Evolutionary conservation across 2,113 vertebrate species (phyloP), one percentile per base, ranked within the genome.

Genomic region (Dendropsophus ebraccatus): DNA sequence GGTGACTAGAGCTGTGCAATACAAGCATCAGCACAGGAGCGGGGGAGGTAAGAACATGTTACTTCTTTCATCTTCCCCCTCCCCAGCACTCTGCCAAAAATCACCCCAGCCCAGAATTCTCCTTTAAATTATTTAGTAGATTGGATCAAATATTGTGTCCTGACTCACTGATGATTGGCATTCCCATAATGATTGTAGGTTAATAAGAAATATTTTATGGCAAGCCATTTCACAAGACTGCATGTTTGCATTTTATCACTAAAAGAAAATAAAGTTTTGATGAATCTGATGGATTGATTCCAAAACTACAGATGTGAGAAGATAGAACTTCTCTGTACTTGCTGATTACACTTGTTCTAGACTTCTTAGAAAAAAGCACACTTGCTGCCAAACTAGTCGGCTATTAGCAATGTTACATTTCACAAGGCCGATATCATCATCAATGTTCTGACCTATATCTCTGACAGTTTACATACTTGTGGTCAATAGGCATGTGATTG

Each of bases 291-390:
- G 78, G 78, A 81, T 0, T 81, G 7, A 19, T 8, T 47, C 78
- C 58, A 81, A 45, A 81, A 19, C 52, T 23, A 37, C 21, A 37
- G 56, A 65, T 81, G 56, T 65, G 58, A 65, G 17, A 10, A 79
- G 17, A 58, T 56, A 79, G 19, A 16, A 23, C 28, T 47, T 81
- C 17, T 23, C 56, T 65, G 78, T 65, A 62, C 78, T 47, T 81
- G 37, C 77, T 80, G 77, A 80, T 80, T 41, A 62, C 3, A 19
- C 23, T 11, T 81, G 56, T 81, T 47, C 56, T 45, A 5, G 56
- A 58, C 56, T 81, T 81, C 35, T 60, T 62, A 14, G 37, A 81
- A 81, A 65, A 30, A 28, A 25, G 35, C 6, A 81, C 56, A 81
- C 2, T 54, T 17, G 9, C 2, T 80, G 21, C 56, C 78, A 65